A percentile compares a stretch with the other conserved stretches of the same genome.
These are phyloP conservation scores for Perodicticus potto DNA, from an alignment of 2,797 vertebrate genomes.

Conservation along the genomic window DNA sequence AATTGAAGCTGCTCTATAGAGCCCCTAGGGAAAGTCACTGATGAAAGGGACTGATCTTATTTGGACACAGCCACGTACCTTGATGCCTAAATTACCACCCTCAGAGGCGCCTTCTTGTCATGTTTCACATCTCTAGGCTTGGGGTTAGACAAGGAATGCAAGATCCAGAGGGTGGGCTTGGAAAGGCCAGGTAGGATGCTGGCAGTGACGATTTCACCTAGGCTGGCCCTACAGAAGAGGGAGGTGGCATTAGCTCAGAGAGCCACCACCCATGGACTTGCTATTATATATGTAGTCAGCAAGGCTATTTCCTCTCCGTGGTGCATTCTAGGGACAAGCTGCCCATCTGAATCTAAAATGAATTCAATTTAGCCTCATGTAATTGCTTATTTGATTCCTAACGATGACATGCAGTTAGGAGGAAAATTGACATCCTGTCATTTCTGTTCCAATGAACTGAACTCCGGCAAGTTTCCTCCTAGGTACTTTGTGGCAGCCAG, in stretches of 20 bases:
- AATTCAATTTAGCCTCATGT: conserved; percentile 86
- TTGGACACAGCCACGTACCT: background rate
- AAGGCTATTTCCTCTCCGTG: conserved; percentile 71
- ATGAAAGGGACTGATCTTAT: background rate
- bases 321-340: conserved; percentile 64
- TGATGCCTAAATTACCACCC: background rate
- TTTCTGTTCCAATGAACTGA: conserved; percentile 86
- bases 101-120: background rate
- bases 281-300: background rate
- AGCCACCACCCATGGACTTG: background rate
- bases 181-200: background rate
- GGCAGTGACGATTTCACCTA: background rate
- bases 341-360: conserved; percentile 84
- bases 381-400: conserved; percentile 88
- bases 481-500: conserved; percentile 73
- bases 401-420: conserved; percentile 85
- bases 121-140: background rate
- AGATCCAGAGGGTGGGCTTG: background rate
- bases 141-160: background rate
- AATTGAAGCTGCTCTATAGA: background rate
- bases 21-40: background rate
- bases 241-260: fast-evolving
- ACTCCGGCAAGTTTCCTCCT: conserved; percentile 82
- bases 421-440: conserved; percentile 88
- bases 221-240: too few relatives aligned